Conservation (phyloP, 2,113 vertebrate genomes). For the Lathamus discolor region DNA sequence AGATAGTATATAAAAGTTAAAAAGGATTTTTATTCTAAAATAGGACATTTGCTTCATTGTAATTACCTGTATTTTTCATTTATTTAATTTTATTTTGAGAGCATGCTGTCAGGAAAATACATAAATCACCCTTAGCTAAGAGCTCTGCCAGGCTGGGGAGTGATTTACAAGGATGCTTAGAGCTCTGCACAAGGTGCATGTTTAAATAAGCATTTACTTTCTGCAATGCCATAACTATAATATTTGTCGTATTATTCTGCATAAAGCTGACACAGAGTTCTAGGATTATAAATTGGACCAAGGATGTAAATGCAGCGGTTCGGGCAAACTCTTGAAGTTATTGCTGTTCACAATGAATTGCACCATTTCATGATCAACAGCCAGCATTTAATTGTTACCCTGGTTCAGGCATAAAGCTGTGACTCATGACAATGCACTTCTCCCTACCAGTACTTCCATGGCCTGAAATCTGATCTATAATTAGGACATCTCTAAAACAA, state of each 20-base stretch:
- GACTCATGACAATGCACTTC: not conserved
- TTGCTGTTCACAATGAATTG: not conserved
- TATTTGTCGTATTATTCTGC: constrained; percentile 45
- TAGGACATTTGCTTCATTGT: not conserved
- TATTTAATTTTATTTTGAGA: constrained; percentile 12
- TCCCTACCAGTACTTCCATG: not conserved
- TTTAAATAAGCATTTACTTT: constrained; percentile 43
- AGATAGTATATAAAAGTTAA: not conserved
- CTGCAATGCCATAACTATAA: not conserved
- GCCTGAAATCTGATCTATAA: not conserved
- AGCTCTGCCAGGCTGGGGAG: not conserved
- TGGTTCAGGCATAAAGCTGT: not conserved
- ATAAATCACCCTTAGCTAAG: not conserved
- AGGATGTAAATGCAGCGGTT: constrained; percentile 1
- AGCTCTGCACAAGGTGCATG: not conserved
- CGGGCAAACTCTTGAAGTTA: not conserved
- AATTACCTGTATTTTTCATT: not conserved
- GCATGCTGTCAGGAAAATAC: not conserved
- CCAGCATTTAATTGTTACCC: not conserved
- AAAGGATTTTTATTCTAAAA: not conserved
- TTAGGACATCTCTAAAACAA: not conserved
- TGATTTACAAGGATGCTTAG: constrained; percentile 27
- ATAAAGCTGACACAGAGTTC: constrained; percentile 23
- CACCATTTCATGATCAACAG: not conserved
- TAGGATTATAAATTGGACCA: not conserved